phyloP scores from a whole-genome alignment of 2,113 vertebrate species.

The Albula goreensis region DNA sequence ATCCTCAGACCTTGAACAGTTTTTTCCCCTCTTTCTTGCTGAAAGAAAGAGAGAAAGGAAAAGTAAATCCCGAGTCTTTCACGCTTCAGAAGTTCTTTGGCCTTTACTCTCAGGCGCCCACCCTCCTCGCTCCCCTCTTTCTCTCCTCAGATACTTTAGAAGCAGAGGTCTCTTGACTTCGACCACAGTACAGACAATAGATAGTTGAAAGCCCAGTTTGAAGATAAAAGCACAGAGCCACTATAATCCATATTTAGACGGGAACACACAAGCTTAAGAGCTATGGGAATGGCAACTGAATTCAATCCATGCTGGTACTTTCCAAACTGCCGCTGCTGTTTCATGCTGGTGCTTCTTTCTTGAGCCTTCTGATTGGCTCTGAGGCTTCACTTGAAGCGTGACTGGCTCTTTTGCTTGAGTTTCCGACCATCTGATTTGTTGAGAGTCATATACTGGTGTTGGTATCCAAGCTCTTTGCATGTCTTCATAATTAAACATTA shows the following conservation, averaged over 20 bases:
- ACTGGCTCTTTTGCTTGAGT: neutral
- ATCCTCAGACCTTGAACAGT: constrained; percentile 65
- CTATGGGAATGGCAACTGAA: constrained; percentile 18
- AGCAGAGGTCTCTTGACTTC: constrained; percentile 47
- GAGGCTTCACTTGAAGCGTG: neutral
- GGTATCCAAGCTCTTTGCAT: neutral
- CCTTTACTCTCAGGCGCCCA: constrained; percentile 19
- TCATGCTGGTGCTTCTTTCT: neutral
- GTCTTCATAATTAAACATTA: neutral
- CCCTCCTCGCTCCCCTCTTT: constrained; percentile 29
- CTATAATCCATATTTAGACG: constrained; percentile 49
- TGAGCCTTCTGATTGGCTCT: neutral
- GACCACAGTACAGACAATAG: constrained; percentile 49
- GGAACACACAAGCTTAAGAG: constrained; percentile 17
- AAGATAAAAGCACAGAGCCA: constrained; percentile 51
- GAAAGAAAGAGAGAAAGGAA: constrained; percentile 43
- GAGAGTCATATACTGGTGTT: neutral
- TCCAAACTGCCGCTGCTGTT: constrained; percentile 21
- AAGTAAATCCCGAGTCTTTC: constrained; percentile 61
- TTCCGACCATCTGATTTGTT: neutral
- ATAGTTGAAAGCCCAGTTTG: constrained; percentile 56
- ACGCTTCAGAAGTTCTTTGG: constrained; percentile 60
- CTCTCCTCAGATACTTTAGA: constrained; percentile 50
- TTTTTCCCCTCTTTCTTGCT: constrained; percentile 50
- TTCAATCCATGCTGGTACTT: neutral